Evolutionary conservation across 2,113 vertebrate species (phyloP).

Genomic region (Cnemophilus loriae): DNA sequence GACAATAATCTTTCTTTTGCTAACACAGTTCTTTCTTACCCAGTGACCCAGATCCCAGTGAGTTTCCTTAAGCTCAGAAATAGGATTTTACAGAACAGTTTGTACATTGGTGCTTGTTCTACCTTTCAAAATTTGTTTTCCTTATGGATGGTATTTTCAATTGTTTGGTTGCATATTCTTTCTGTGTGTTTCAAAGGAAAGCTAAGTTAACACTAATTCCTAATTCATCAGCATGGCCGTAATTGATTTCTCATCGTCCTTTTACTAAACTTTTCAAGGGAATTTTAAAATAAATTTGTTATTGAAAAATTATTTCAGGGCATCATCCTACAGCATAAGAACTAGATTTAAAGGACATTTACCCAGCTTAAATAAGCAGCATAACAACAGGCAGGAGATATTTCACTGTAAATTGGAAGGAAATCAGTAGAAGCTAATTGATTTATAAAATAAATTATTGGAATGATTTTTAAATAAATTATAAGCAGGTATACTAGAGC

Average conservation of each 20-base stretch:
- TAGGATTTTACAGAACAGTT: background rate
- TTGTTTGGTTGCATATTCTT: background rate
- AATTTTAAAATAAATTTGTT: background rate
- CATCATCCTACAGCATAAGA: background rate
- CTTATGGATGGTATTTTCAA: background rate
- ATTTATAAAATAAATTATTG: background rate
- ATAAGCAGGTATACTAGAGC: background rate
- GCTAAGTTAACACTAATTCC: background rate
- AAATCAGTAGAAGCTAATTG: background rate
- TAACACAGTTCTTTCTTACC: background rate
- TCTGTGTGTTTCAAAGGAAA: background rate
- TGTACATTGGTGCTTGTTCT: background rate
- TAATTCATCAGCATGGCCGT: background rate
- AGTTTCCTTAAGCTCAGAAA: background rate
- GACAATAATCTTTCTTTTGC: background rate
- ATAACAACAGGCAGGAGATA: background rate
- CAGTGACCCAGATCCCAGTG: background rate
- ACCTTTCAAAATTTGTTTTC: background rate
- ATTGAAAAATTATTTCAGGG: background rate
- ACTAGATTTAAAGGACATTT: background rate
- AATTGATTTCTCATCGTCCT: background rate
- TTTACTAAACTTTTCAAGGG: background rate
- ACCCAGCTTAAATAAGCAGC: background rate
- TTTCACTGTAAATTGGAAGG: background rate
- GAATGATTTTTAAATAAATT: background rate